Evolutionary conservation across 1,140 invertebrate species (phyloP).

Genomic region (Saccostrea cuccullata): DNA sequence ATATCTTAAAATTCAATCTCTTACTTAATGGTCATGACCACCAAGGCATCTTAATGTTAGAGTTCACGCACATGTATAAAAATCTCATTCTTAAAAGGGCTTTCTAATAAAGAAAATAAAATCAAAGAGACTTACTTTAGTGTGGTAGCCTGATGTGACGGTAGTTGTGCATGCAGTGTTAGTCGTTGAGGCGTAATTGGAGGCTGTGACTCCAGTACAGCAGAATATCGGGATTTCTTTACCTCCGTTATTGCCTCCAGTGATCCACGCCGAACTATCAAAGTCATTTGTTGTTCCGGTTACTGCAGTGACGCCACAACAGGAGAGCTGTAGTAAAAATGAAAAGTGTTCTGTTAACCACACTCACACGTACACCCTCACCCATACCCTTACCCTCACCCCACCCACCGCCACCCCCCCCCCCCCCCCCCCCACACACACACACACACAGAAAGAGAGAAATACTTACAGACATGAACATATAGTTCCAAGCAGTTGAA

Average conservation of each 20-base stretch:
- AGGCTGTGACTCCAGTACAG: slow-evolving; percentile 16
- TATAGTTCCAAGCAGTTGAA: slow-evolving; percentile 51
- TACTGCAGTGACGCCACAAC: slow-evolving; percentile 45
- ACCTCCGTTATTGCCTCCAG: too few relatives aligned
- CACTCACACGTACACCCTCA: too few relatives aligned
- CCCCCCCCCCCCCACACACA: too few relatives aligned
- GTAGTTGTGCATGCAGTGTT: slow-evolving; percentile 32
- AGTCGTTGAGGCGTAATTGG: background rate
- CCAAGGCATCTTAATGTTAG: too few relatives aligned
- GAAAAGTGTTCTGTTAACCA: background rate
- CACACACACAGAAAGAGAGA: background rate
- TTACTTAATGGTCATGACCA: too few relatives aligned
- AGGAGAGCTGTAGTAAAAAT: slow-evolving; percentile 33
- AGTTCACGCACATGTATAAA: too few relatives aligned
- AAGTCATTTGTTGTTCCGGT: slow-evolving; percentile 45
- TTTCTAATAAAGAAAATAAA: too few relatives aligned
- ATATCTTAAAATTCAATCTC: too few relatives aligned
- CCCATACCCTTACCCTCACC: too few relatives aligned
- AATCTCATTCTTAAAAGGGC: too few relatives aligned
- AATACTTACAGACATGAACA: slow-evolving; percentile 45
- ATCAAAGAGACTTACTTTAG: background rate
- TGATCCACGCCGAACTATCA: slow-evolving; percentile 25
- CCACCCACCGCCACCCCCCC: too few relatives aligned
- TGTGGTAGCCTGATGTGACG: slow-evolving; percentile 32
- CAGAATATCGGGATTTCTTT: slow-evolving; percentile 31